These are phyloP conservation scores for Murina feae DNA, from an alignment of 2,113 vertebrate genomes.

Conservation along the genomic window DNA sequence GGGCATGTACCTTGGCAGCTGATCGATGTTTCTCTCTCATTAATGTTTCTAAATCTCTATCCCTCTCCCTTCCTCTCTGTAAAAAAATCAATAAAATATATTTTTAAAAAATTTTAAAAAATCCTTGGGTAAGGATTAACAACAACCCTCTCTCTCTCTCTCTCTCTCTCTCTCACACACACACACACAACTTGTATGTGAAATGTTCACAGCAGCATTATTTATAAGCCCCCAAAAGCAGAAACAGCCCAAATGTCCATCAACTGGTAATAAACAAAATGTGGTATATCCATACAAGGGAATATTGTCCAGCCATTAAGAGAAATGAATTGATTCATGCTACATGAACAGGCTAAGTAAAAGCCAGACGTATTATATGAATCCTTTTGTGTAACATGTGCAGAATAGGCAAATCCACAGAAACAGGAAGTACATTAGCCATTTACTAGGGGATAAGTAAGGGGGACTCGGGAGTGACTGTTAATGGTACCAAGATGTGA, in stretches of 20 bases:
- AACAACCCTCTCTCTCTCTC: too few species aligned
- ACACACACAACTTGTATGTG: background rate
- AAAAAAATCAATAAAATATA: too few species aligned
- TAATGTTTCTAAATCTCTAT: too few species aligned
- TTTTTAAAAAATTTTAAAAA: too few species aligned
- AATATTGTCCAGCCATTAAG: background rate
- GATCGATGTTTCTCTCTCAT: too few species aligned
- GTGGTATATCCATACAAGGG: background rate
- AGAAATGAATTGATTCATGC: background rate
- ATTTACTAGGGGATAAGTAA: background rate
- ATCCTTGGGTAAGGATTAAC: too few species aligned
- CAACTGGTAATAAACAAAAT: background rate
- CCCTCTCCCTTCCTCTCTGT: too few species aligned
- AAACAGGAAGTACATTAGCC: background rate
- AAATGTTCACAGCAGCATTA: background rate
- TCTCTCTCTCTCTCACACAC: too few species aligned
- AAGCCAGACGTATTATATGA: background rate
- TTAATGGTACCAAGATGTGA: background rate
- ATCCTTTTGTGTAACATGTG: background rate
- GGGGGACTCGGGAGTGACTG: too few species aligned
- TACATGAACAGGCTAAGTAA: background rate
- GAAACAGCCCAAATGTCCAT: background rate
- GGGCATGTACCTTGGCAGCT: too few species aligned
- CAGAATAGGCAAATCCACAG: background rate
- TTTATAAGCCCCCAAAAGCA: background rate